Base-by-base conservation (phyloP, 2,797 vertebrate genomes). In the Antennarius maculatus region DNA sequence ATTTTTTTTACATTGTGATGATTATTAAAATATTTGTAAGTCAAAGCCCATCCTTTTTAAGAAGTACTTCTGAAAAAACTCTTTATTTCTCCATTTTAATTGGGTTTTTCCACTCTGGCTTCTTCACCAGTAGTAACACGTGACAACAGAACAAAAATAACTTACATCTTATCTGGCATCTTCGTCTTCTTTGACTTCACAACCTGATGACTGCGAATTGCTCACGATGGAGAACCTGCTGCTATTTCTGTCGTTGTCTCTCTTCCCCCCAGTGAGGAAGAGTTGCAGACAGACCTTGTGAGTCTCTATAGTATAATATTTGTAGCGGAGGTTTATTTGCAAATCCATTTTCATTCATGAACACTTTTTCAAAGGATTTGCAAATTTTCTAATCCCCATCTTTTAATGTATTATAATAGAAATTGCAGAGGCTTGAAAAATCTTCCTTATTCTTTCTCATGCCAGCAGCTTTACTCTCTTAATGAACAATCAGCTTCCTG, bases 371-470 rank as follows among this genome's bases (percentile, higher is more conserved):
- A 53, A 42, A 66, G 12, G 14, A n/a, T 9, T 18, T 51, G 23
- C 2, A 54, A 14, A 15, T 55, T 46, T 53, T 37, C 49, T 47
- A 42, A 64, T 23, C 56, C 51, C 18, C 29, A 41, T 64, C 23
- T 62, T 62, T 61, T 18, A 31, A 54, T 55, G 17, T 58, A 37
- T 68, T 7, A 10, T 48, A 42, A 59, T 61, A 39, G 12, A 61
- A 60, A 64, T 27, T 31, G n/a, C 41, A 34, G 52, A 43, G 43
- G 57, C 48, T 51, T 42, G 7, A 37, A 23, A 29, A 69, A n/a
- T 60, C 59, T 13, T 51, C 28, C 10, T 45, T 17, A 43, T 69
- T 17, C 53, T 60, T 77, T 71, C 61, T 28, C 23, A 31, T 50
- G 29, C 34, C 45, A 7, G 28, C 29, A 42, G 28, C 34, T 56